Base-by-base conservation (phyloP, 2,113 vertebrate genomes). In the Aegypius monachus region DNA sequence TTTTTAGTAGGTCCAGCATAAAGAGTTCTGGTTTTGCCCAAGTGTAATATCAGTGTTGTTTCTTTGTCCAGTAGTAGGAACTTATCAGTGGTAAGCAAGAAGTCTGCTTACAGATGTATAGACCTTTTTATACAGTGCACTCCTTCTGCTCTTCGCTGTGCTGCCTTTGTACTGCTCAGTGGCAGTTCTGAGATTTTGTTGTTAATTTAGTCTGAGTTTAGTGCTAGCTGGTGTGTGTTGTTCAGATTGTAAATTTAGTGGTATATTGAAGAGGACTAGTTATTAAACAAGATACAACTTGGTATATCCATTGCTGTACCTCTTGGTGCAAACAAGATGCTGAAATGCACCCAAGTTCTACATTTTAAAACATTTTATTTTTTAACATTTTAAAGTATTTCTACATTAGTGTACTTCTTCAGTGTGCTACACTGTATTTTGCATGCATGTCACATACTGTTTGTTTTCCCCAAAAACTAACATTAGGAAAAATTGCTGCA, bases 91-190 rank as follows among this genome's bases (percentile, higher is more conserved):
- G n/a, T 7, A 32, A 52, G 70, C 70, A 27, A 34, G 7, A n/a
- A 62, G 31, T 31, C 13, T 32, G 1, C 22, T 43, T 9, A 2
- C 1, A 68, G 25, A 17, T 38, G 6, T 16, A 6, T 0, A n/a
- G 25, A 56, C 4, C 13, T 34, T 8, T 27, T 22, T 27, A 27
- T 7, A 22, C 14, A 40, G 20, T 6, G 21, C 29, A 5, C 32
- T 59, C 13, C 50, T 52, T 17, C 14, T 74, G 29, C 40, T n/a
- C 5, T 27, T 36, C 7, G n/a, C 23, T 45, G 11, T 42, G 42
- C 56, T 66, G n/a, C 66, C 71, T n/a, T n/a, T 29, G 18, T 32
- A 13, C 31, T 61, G 40, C 83, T 31, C 45, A 20, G 86, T 10
- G 32, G 43, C 62, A 55, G 18, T 6, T 59, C 58, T 34, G 40